These are phyloP conservation scores for Tinea trinotella DNA, from an alignment of 2,888 invertebrate species.

Conservation along the genomic window DNA sequence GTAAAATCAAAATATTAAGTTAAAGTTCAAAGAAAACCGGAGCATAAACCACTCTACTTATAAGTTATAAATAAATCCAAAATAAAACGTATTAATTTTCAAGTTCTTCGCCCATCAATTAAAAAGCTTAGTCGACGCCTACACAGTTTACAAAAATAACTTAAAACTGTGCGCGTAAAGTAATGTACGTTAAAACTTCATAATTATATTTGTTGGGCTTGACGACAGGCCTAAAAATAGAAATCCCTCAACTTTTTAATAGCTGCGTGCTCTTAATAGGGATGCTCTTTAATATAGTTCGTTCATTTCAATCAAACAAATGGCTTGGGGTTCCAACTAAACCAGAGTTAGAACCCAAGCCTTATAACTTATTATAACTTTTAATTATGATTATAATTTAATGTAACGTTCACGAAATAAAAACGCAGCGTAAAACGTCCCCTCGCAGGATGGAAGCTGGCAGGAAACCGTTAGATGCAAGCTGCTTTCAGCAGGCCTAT, in stretches of 20 bases:
- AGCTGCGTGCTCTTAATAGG: slow-evolving; percentile 36
- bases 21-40: no score
- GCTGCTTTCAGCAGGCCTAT: no score
- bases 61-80: neutral
- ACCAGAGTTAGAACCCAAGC: no score
- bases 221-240: slow-evolving; percentile 56
- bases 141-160: slow-evolving; percentile 4
- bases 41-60: no score
- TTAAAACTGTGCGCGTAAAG: slow-evolving; percentile 7
- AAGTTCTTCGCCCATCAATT: neutral
- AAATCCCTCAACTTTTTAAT: slow-evolving; percentile 60
- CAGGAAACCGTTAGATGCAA: no score
- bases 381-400: no score
- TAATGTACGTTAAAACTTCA: slow-evolving; percentile 2
- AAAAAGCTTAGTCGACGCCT: neutral
- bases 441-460: no score
- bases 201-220: slow-evolving; percentile 25
- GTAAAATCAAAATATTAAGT: no score
- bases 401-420: no score
- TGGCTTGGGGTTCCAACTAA: neutral
- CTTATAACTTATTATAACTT: no score
- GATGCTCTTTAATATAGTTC: slow-evolving; percentile 1
- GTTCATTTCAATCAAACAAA: neutral
- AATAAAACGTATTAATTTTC: neutral
- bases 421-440: no score